Evolutionary conservation across 2,888 invertebrate species (phyloP), one percentile per base, ranked within the genome.

Genomic region (Epinotia brunnichana): DNA sequence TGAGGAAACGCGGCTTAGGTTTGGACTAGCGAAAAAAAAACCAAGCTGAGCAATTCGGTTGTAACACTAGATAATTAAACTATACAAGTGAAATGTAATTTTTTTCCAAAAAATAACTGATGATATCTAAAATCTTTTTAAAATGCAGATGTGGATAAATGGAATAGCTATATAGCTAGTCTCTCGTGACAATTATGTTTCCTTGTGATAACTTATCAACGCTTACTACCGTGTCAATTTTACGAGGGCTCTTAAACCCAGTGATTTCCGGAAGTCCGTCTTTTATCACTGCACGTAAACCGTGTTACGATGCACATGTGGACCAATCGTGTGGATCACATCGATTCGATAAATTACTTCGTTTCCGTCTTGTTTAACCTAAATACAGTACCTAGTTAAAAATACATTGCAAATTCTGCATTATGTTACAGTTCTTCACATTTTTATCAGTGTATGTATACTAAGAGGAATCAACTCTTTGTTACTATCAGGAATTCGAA

Each of bases 341-440:
- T 35, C 35, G 35, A 68, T 73, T 59, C 62, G 51, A 35, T 56
- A 41, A 67, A 67, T 66, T 62, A 73, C 68, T 61, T 54, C 11
- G 7, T n/a, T 57, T 57, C 61, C 24, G 17, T 21, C 61, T 48
- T 60, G 24, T 19, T 35, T 29, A 39, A 7, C 13, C 57, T 29
- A 44, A 41, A 29, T 39, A 17, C 3, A 51, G 48, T 4, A n/a
- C n/a, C n/a, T n/a, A 13, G 41, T 41, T 13, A 13, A 13, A 13
- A 41, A 41, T 41, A 41, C 2, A 1, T 11, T 13, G 13, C 7
- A 9, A 11, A 41, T 13, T 41, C 13, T 41, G 41, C 41, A 41
- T 41, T 44, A 3, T 44, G 44, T 4, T 15, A 44, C 15, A 13
- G 15, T 44, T 15, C 13, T 44, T 15, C 15, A 44, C 3, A n/a